Conservation (phyloP, 1,140 invertebrate genomes). For the Pseudomyrmex concolor region DNA sequence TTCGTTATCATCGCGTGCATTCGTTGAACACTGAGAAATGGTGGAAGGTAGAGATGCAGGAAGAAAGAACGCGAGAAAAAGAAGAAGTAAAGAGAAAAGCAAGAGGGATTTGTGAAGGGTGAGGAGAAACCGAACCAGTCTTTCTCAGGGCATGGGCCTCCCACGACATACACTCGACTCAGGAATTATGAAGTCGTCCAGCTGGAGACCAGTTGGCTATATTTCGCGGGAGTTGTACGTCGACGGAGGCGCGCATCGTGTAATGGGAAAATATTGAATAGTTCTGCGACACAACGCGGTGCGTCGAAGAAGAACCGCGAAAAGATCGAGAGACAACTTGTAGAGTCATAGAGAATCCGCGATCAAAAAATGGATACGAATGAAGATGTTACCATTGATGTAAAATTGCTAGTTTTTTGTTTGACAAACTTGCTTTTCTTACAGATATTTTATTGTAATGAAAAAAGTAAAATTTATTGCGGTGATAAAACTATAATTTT, state of each 20-base stretch:
- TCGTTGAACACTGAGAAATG: constrained; percentile 57
- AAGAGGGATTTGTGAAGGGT: constrained; percentile 5
- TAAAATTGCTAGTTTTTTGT: too few species aligned
- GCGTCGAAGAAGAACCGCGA: constrained; percentile 55
- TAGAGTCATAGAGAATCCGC: constrained; percentile 66
- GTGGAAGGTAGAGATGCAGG: constrained; percentile 61
- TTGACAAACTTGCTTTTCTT: too few species aligned
- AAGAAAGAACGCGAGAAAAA: constrained; percentile 68
- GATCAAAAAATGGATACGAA: constrained; percentile 57
- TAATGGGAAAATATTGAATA: constrained; percentile 76
- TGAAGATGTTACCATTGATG: background rate
- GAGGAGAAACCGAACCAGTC: constrained; percentile 67
- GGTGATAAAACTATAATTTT: too few species aligned
- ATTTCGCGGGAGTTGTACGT: constrained; percentile 74
- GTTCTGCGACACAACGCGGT: constrained; percentile 64
- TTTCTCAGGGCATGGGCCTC: constrained; percentile 73
- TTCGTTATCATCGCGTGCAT: constrained; percentile 79
- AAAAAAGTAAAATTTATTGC: too few species aligned
- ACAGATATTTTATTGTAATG: too few species aligned
- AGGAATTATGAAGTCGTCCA: constrained; percentile 82
- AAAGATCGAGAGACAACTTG: constrained; percentile 66
- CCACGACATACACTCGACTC: constrained; percentile 76
- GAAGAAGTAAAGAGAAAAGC: background rate
- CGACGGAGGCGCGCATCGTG: constrained; percentile 63
- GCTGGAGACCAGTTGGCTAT: constrained; percentile 76